phyloP scores from a whole-genome alignment of 2,113 vertebrate species.

The Catharus minimus region DNA sequence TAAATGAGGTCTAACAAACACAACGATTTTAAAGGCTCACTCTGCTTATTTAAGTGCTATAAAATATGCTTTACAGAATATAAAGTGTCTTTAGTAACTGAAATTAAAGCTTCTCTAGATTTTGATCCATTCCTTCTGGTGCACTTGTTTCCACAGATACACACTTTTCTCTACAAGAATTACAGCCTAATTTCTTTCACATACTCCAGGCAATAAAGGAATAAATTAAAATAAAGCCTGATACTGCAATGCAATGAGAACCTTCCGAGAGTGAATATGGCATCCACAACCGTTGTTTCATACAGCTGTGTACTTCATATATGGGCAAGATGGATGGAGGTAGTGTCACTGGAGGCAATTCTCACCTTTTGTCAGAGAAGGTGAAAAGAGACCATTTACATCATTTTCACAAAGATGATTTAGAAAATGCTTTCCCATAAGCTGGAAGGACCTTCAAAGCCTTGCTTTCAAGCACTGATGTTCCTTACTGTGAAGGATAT shows the following conservation, averaged over 20 bases:
- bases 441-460: background rate
- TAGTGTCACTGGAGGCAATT: background rate
- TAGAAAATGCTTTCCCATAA: background rate
- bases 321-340: background rate
- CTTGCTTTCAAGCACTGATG: background rate
- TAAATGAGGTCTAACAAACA: background rate
- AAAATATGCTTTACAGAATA: background rate
- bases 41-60: constrained; percentile 19
- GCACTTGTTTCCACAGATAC: background rate
- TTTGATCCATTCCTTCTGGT: constrained; percentile 16
- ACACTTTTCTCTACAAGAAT: background rate
- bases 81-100: background rate
- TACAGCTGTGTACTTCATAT: background rate
- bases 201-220: constrained; percentile 9
- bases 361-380: background rate
- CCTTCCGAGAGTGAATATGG: background rate
- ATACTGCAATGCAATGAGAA: background rate
- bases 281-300: constrained; percentile 17
- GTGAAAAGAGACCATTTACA: background rate
- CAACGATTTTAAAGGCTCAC: background rate
- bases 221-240: constrained; percentile 34
- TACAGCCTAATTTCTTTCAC: background rate
- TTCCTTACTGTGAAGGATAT: background rate
- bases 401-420: background rate
- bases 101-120: background rate